Base-by-base conservation (phyloP, 2,113 vertebrate genomes). In the Pipa parva region DNA sequence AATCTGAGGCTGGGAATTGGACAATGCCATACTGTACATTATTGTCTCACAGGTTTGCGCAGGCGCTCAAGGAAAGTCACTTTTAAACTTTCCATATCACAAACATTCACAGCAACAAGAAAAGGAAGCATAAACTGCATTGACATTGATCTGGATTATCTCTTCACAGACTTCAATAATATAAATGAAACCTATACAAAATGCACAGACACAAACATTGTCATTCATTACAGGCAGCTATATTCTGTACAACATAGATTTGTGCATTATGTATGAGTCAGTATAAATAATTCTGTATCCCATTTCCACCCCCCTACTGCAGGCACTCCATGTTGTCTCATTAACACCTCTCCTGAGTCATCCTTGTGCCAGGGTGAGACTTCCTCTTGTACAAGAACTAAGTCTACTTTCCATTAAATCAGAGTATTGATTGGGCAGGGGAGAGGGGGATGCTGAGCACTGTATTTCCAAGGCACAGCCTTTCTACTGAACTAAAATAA, bases 361-460 rank as follows among this genome's bases (percentile, higher is more conserved):
- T 50, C 4, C 51, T 68, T 39, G 15, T 50, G 42, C 55, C 39
- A 33, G 17, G 15, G 56, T 26, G 22, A 59, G 29, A 58, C 42
- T 49, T 68, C 56, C 65, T 59, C 17, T 59, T n/a, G 29, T 28
- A 8, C 57, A 51, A n/a, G n/a, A 49, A 42, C 46, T 17, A 22
- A 13, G 42, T 52, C 42, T 27, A 51, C 56, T 68, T 50, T 58
- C 24, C 56, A 68, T 60, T 68, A 52, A 29, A 68, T 37, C 22
- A 36, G 65, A 52, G 56, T 42, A 68, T 68, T 33, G 48, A 68
- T 59, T 22, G 24, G 59, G n/a, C n/a, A n/a, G n/a, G n/a, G n/a
- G 55, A 59, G 37, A 37, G 24, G 25, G n/a, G 46, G 45, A 50
- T 67, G 42, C 56, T 17, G 31, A 50, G 29, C n/a, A n/a, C 2